Evolutionary conservation across 2,113 vertebrate genomes (phyloP).

Genomic region (Symphodus melops): DNA sequence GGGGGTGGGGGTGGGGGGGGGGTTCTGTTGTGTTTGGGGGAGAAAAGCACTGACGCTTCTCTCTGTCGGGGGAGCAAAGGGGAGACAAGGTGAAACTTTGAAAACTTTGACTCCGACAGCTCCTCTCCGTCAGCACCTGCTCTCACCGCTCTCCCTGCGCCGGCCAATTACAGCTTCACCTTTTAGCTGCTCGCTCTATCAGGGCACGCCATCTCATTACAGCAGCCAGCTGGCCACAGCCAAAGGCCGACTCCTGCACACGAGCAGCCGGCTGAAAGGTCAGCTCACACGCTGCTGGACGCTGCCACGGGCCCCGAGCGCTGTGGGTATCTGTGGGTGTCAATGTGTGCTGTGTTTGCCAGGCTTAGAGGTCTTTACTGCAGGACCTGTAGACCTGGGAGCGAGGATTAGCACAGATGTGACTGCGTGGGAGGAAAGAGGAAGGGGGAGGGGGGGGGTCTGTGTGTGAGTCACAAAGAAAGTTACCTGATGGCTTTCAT

Average conservation of each 20-base stretch:
- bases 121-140: constrained; percentile 74
- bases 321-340: not conserved
- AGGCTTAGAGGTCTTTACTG: constrained; percentile 14
- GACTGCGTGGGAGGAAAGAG: constrained; percentile 14
- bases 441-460: not conserved
- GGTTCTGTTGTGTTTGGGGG: constrained; percentile 24
- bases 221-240: constrained; percentile 78
- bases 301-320: constrained; percentile 3
- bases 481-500: constrained; percentile 49
- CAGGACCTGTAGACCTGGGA: constrained; percentile 17
- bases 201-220: constrained; percentile 81
- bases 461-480: constrained; percentile 53
- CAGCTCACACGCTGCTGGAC: constrained; percentile 57
- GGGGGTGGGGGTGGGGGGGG: not conserved
- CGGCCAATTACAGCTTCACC: constrained; percentile 74
- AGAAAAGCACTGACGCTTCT: constrained; percentile 37
- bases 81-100: constrained; percentile 54
- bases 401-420: constrained; percentile 27
- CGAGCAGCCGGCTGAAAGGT: constrained; percentile 75
- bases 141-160: constrained; percentile 46
- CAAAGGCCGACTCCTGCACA: constrained; percentile 72
- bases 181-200: constrained; percentile 78
- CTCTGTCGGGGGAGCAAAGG: constrained; percentile 62
- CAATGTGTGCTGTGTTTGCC: not conserved
- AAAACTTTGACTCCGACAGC: not conserved